Evolutionary conservation across 2,113 vertebrate species (phyloP).

Genomic region (Suricata suricatta): DNA sequence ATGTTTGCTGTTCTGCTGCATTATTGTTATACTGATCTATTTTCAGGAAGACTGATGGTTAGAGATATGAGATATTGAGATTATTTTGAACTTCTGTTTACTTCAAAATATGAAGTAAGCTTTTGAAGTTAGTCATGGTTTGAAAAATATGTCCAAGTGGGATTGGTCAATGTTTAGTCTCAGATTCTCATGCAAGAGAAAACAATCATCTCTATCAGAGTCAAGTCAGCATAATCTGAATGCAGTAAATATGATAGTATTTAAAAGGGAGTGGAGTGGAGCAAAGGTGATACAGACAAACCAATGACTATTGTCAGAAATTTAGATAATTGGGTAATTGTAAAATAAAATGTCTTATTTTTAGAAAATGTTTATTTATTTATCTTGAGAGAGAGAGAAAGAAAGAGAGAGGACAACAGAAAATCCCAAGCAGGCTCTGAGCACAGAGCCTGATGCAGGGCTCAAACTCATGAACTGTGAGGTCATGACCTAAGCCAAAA

Average conservation of each 20-base stretch:
- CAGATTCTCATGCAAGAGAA: neutral
- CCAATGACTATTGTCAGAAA: neutral
- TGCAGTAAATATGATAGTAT: neutral
- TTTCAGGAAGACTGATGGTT: slow-evolving; percentile 67
- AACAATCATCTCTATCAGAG: neutral
- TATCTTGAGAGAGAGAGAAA: too few relatives aligned
- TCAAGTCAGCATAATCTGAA: neutral
- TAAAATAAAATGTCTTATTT: neutral
- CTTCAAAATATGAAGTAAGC: slow-evolving; percentile 54
- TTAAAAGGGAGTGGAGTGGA: neutral
- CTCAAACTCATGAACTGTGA: too few relatives aligned
- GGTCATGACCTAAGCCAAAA: too few relatives aligned
- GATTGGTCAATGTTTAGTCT: neutral
- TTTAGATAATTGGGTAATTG: neutral
- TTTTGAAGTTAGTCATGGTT: slow-evolving; percentile 53
- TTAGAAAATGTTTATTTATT: too few relatives aligned
- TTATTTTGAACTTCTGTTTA: slow-evolving; percentile 66
- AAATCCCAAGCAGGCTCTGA: too few relatives aligned
- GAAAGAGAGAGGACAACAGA: too few relatives aligned
- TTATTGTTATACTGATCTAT: slow-evolving; percentile 66
- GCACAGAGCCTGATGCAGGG: too few relatives aligned
- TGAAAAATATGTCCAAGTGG: slow-evolving; percentile 39
- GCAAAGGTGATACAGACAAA: neutral
- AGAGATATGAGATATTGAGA: slow-evolving; percentile 66
- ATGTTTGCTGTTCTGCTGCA: slow-evolving; percentile 44